Base-by-base conservation (phyloP, 2,797 vertebrate genomes). In the Apogon talboti region DNA sequence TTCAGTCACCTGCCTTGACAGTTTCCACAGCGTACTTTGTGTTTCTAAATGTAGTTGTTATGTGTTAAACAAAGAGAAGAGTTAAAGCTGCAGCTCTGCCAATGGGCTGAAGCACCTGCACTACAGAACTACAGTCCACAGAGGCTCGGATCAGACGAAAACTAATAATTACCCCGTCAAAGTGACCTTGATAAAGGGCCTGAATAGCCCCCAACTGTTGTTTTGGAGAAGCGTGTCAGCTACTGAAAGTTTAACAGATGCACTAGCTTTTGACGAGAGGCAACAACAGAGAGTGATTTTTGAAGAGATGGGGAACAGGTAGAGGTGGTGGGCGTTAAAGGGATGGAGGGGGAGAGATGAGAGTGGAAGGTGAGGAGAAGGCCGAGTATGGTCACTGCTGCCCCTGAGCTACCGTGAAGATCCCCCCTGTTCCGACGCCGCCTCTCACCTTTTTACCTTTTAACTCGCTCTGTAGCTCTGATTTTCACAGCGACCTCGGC, bases 391-490 rank as follows among this genome's bases (percentile, higher is more conserved):
- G 62, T 74, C 68, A 83, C 49, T 42, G 30, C 63, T 70, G 55
- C 44, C 72, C 53, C 28, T 21, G 50, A 63, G 73, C 74, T 60
- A 53, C 58, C 56, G 73, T 37, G 21, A 33, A 69, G 42, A 77
- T 65, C 61, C 12, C 41, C 59, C 51, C 15, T n/a, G 57, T 41
- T 59, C 40, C 3, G 48, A 24, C 54, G 53, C 60, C 40, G 35
- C 35, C 37, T 66, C 54, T 74, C 64, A 76, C 84, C 78, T 81
- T 64, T 69, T 78, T 78, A 72, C 67, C 62, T 78, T 55, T 55
- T 70, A 79, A 68, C 74, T 68, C 18, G 14, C 57, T 76, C 30
- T 41, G 15, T 21, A 42, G 59, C 66, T 67, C 57, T 76, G 54
- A 47, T 66, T 82, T 72, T 74, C 48, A 3, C 66, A 2, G 33